Conservation (phyloP, 2,113 vertebrate genomes). For the Neogobius melanostomus region DNA sequence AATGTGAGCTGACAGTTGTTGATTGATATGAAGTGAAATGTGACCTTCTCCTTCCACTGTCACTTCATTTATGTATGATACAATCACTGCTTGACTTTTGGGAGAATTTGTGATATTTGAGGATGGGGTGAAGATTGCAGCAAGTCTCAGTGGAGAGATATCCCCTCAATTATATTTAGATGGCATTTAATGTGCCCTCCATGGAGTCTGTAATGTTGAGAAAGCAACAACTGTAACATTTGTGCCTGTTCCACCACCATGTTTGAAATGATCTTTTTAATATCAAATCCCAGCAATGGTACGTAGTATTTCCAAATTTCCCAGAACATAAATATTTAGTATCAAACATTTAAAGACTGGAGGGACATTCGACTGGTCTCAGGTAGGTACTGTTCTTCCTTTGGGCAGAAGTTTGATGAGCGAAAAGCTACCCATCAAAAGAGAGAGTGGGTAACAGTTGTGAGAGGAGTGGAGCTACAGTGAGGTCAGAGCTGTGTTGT, state of each 20-base stretch:
- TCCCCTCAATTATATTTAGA: slow-evolving; percentile 58
- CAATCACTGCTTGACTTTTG: slow-evolving; percentile 47
- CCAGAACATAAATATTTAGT: slow-evolving; percentile 41
- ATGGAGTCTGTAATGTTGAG: slow-evolving; percentile 48
- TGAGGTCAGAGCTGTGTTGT: slow-evolving; percentile 58
- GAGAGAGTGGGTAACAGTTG: slow-evolving; percentile 42
- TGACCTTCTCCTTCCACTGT: slow-evolving; percentile 60
- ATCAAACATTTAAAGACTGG: slow-evolving; percentile 39
- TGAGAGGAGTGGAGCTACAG: slow-evolving; percentile 46
- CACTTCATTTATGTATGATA: slow-evolving; percentile 47
- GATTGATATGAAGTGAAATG: slow-evolving; percentile 63
- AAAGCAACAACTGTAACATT: slow-evolving; percentile 53
- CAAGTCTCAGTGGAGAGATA: slow-evolving; percentile 49
- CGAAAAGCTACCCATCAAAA: slow-evolving; percentile 37
- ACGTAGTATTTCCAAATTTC: background rate
- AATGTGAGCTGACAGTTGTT: slow-evolving; percentile 56
- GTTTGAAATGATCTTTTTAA: slow-evolving; percentile 26
- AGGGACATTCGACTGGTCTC: slow-evolving; percentile 30
- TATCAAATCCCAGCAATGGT: too few relatives aligned
- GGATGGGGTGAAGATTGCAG: slow-evolving; percentile 43
- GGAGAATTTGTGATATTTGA: slow-evolving; percentile 51
- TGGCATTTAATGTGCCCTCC: slow-evolving; percentile 61
- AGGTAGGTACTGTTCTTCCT: background rate
- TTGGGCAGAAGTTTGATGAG: slow-evolving; percentile 41
- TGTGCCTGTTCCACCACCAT: slow-evolving; percentile 39